Evolutionary conservation across 2,888 invertebrate genomes (phyloP), one percentile per base, ranked within the genome.

Genomic region (Brachylomia viminalis): DNA sequence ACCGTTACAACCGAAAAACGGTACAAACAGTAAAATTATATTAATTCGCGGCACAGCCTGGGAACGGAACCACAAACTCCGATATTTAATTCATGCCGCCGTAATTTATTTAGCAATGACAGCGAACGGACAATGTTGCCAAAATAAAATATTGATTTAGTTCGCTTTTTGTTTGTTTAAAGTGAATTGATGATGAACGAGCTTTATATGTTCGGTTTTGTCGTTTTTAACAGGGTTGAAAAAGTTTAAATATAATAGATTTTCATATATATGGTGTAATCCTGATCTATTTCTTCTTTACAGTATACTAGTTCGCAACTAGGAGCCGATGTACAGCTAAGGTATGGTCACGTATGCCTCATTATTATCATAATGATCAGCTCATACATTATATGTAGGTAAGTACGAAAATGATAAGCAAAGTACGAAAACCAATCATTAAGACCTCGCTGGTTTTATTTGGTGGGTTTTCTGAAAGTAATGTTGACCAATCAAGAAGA

Each of bases 51-150:
- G 66, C 76, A 52, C 70, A 82, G 69, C 52, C 67, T n/a, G 83
- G 82, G 77, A 79, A 68, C 84, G 77, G 75, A 79, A 85, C 80
- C 77, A 64, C 87, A 82, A 85, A 77, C 75, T 82, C 81, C 62
- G 75, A 87, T 90, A 90, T 88, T 89, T 88, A 89, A 90, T 91
- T 89, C 88, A 88, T 87, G 54, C 71, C 45, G 69, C 33, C 68
- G 80, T 90, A 89, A 90, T 90, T 90, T 89, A 91, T 91, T 90
- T 89, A 89, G 87, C 85, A 81, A 79, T 77, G 83, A 86, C 86
- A 86, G 80, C 78, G 68, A 71, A 27, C 76, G 82, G 67, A 79
- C 78, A 76, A 68, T 84, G 79, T 82, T 78, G 71, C 76, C 75
- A 75, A 74, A 62, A 58, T 86, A 77, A 86, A 86, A 84, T 86